Evolutionary conservation across 2,113 vertebrate species (phyloP).

Genomic region (Zingel zingel): DNA sequence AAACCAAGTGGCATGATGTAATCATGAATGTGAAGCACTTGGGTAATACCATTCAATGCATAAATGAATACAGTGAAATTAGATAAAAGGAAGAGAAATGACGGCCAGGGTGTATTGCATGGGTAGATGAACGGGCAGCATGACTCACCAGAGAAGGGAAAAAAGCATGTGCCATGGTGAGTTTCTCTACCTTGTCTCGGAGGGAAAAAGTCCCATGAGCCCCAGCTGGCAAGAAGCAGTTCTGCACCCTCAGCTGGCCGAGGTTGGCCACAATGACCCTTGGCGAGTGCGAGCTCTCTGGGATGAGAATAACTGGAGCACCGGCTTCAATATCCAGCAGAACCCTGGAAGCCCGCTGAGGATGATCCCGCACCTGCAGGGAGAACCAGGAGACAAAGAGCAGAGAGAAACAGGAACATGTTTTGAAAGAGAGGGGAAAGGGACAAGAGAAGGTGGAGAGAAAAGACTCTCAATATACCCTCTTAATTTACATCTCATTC

Average conservation of each 20-base stretch:
- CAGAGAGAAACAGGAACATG: not conserved
- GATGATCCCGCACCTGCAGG: slow-evolving; percentile 90
- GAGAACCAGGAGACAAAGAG: not conserved
- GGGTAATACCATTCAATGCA: not conserved
- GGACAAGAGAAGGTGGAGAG: not conserved
- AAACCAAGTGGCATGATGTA: not conserved
- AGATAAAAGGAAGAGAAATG: not conserved
- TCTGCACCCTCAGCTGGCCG: slow-evolving; percentile 94
- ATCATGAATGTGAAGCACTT: not conserved
- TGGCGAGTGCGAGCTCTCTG: slow-evolving; percentile 93
- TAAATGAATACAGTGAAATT: slow-evolving; percentile 33
- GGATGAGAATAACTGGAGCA: slow-evolving; percentile 95
- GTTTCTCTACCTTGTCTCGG: slow-evolving; percentile 93
- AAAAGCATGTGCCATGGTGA: slow-evolving; percentile 84
- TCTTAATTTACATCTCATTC: too few relatives aligned
- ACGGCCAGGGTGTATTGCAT: not conserved
- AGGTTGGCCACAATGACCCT: slow-evolving; percentile 95
- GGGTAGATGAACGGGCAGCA: not conserved
- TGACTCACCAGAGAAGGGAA: slow-evolving; percentile 85
- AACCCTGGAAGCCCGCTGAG: slow-evolving; percentile 91
- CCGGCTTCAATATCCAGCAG: slow-evolving; percentile 96
- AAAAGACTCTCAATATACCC: not conserved
- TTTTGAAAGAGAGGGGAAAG: not conserved
- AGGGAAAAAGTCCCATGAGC: slow-evolving; percentile 91
- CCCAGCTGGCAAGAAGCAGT: slow-evolving; percentile 91